Conservation (phyloP, 2,888 invertebrate genomes). For the Andrena trimmerana region DNA sequence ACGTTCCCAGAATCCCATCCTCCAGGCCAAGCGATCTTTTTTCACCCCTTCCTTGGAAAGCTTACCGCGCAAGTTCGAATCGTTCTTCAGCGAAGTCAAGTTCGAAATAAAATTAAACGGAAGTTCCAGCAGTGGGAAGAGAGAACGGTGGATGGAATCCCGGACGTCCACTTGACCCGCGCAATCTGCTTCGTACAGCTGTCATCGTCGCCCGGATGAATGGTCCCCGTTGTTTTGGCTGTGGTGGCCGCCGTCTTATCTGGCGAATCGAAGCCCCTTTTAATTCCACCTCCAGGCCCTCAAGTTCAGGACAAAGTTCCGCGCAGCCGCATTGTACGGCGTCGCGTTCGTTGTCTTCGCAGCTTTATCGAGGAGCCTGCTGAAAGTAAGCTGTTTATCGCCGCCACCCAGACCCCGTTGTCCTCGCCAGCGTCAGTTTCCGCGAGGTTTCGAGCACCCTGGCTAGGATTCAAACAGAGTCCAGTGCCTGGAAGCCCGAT, state of each 20-base stretch:
- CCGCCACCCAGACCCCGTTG: conserved; percentile 67
- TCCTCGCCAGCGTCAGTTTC: conserved; percentile 51
- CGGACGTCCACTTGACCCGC: conserved; percentile 50
- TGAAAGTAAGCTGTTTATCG: conserved; percentile 83
- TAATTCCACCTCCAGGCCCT: conserved; percentile 39
- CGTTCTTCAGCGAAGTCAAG: neutral
- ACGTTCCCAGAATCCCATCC: neutral
- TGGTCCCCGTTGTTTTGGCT: conserved; percentile 36
- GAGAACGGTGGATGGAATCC: conserved; percentile 44
- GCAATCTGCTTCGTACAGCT: conserved; percentile 66
- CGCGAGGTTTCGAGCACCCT: conserved; percentile 31
- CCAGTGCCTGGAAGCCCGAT: conserved; percentile 19
- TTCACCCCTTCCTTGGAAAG: neutral
- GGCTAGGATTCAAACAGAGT: conserved; percentile 35
- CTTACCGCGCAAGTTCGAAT: neutral
- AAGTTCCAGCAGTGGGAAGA: neutral
- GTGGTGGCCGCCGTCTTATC: conserved; percentile 44
- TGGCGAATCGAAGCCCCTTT: conserved; percentile 51
- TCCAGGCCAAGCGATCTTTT: neutral
- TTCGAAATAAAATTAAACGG: conserved; percentile 54
- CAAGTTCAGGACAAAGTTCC: conserved; percentile 50
- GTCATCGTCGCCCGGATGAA: conserved; percentile 48
- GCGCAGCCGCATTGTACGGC: conserved; percentile 44
- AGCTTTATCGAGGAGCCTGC: conserved; percentile 73
- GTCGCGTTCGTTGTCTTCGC: conserved; percentile 75